Percentiles rank a stretch among this genome's conserved stretches.
These are phyloP conservation scores for Fringilla coelebs DNA, from an alignment of 2,797 vertebrate species.

Conservation along the genomic window DNA sequence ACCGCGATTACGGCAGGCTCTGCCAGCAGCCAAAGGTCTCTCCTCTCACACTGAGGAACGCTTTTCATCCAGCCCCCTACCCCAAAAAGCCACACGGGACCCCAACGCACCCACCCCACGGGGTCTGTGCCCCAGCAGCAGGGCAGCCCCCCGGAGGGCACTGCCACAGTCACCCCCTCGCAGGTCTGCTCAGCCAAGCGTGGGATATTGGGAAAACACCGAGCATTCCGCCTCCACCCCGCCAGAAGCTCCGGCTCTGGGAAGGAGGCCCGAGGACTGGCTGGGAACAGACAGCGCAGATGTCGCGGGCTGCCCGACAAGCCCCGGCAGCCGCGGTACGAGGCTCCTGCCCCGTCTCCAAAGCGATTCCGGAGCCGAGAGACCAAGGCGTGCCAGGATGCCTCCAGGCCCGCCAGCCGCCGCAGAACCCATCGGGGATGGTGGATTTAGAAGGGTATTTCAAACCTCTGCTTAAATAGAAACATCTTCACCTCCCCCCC, in stretches of 20 bases:
- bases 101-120: accelerated
- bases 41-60: background rate
- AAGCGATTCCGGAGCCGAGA: background rate
- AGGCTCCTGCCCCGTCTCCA: background rate
- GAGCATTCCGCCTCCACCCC: background rate
- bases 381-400: background rate
- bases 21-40: constrained; percentile 37
- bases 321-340: background rate
- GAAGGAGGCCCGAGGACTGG: background rate
- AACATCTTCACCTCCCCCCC: background rate
- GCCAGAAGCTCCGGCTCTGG: background rate
- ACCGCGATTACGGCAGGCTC: constrained; percentile 31
- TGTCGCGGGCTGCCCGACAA: background rate
- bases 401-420: background rate
- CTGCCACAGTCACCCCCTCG: background rate
- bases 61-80: background rate
- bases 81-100: background rate
- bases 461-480: constrained; percentile 38
- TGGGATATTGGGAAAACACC: background rate
- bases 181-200: background rate
- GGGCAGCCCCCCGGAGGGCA: background rate
- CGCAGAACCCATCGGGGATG: background rate
- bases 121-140: accelerated
- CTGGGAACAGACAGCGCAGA: background rate
- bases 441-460: constrained; percentile 32